Percentiles rank a stretch among this genome's conserved stretches.
Conservation (phyloP, 2,113 vertebrate species). For the Andinoacara biseriatus region DNA sequence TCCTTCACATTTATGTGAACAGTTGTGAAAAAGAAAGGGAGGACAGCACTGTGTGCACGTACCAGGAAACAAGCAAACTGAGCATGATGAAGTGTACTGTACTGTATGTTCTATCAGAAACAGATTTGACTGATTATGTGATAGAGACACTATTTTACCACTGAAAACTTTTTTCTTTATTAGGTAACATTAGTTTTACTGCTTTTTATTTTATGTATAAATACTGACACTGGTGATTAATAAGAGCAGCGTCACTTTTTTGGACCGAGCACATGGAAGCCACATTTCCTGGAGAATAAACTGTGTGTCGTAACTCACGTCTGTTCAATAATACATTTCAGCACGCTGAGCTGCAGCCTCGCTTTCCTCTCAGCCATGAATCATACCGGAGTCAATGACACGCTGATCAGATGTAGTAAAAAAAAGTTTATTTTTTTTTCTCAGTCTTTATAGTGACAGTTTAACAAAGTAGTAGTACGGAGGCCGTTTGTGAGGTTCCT, state of each 20-base stretch:
- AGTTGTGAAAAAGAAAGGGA: not conserved
- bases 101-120: conserved; percentile 16
- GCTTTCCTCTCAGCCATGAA: not conserved
- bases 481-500: conserved; percentile 51
- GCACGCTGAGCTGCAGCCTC: not conserved
- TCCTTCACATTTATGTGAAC: conserved; percentile 18
- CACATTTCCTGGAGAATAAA: conserved; percentile 51
- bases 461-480: conserved; percentile 80
- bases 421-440: conserved; percentile 51
- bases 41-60: not conserved
- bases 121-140: conserved; percentile 29
- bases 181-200: conserved; percentile 33
- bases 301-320: conserved; percentile 4
- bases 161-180: not conserved
- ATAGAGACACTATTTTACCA: conserved; percentile 30
- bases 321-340: conserved; percentile 26
- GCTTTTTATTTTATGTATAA: conserved; percentile 30
- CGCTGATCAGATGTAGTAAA: conserved; percentile 50
- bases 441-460: conserved; percentile 74
- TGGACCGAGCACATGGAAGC: conserved; percentile 25
- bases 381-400: conserved; percentile 31
- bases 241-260: conserved; percentile 13
- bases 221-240: conserved; percentile 16
- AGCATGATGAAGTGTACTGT: conserved; percentile 31
- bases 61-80: conserved; percentile 33